Conservation (phyloP, 2,888 invertebrate genomes). For the Atethmia centrago region DNA sequence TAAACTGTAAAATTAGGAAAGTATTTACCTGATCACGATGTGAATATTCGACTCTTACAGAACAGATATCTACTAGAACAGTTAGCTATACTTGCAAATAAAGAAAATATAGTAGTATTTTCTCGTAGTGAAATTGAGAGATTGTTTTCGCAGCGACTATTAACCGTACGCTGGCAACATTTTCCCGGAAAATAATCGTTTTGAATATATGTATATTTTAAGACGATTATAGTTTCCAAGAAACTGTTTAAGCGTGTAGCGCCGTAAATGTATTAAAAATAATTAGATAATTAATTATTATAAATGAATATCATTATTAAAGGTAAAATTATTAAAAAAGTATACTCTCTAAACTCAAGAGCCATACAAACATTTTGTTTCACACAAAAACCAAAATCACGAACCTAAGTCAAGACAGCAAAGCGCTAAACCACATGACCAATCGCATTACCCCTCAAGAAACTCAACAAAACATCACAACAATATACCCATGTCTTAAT, state of each 20-base stretch:
- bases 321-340: no score
- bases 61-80: neutral
- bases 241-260: neutral
- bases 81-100: neutral
- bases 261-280: neutral
- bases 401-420: neutral
- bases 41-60: no score
- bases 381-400: neutral
- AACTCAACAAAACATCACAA: neutral
- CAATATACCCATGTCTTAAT: constrained; percentile 8
- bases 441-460: neutral
- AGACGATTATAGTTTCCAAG: neutral
- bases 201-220: neutral
- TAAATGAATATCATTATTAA: no score
- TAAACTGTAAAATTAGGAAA: neutral
- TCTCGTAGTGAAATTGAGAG: neutral
- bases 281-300: no score
- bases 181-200: neutral
- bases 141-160: neutral
- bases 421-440: neutral
- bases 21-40: neutral
- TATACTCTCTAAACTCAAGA: neutral
- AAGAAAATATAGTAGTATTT: neutral
- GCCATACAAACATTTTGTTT: neutral
- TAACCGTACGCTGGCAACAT: neutral